phyloP scores from a whole-genome alignment of 2,113 vertebrate species.

The Seriola dumerili region DNA sequence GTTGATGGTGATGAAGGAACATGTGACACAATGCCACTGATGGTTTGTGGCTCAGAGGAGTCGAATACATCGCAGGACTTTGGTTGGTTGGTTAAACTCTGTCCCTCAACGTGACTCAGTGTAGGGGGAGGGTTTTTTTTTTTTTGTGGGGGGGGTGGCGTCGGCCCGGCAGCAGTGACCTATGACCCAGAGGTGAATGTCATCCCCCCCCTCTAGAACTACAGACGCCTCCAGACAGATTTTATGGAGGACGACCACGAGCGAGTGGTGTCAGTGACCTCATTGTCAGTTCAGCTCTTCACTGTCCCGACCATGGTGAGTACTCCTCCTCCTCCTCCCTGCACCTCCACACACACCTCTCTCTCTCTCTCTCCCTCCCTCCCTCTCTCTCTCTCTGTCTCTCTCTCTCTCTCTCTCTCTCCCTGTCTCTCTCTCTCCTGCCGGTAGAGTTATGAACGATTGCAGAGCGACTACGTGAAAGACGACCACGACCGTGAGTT shows the following conservation, averaged over 20 bases:
- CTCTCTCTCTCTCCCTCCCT: constrained; percentile 80
- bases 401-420: constrained; percentile 78
- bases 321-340: constrained; percentile 86
- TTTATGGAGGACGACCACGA: constrained; percentile 99
- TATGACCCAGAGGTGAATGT: constrained; percentile 92
- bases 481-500: constrained; percentile 98
- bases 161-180: constrained; percentile 35
- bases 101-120: no score
- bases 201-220: constrained; percentile 90
- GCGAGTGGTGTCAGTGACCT: constrained; percentile 97
- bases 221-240: constrained; percentile 99
- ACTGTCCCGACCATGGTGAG: constrained; percentile 98
- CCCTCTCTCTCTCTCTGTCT: constrained; percentile 84
- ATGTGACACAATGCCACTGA: no score
- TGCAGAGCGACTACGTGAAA: constrained; percentile 98
- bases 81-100: no score
- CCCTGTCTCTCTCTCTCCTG: constrained; percentile 85
- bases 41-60: no score
- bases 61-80: no score
- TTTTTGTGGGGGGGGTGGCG: not conserved
- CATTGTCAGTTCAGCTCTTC: constrained; percentile 99
- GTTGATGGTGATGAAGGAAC: no score
- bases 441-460: constrained; percentile 95
- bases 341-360: constrained; percentile 63
- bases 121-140: no score